These are phyloP conservation scores for Cliona cf. orientalis DNA, from an alignment of 37 sponge, comb jelly and placozoan species.

Conservation along the genomic window DNA sequence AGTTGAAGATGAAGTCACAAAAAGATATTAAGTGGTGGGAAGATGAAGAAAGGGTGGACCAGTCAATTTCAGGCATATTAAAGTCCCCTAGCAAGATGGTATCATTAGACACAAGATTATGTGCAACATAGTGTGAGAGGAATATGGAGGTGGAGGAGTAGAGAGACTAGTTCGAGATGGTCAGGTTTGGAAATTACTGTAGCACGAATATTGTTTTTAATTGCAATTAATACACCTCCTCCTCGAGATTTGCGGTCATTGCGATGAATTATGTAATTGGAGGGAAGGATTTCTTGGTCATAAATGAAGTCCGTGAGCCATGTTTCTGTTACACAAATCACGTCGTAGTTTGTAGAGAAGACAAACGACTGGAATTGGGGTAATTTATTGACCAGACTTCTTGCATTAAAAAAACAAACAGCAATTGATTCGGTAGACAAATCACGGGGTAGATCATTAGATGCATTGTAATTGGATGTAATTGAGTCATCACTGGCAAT, in stretches of 20 bases:
- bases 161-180: constrained; percentile 21
- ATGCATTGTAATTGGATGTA: not conserved
- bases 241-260: constrained; percentile 50
- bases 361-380: constrained; percentile 16
- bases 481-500: no score
- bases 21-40: not conserved
- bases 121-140: not conserved
- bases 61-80: constrained; percentile 45
- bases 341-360: constrained; percentile 5
- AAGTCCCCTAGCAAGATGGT: constrained; percentile 43
- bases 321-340: constrained; percentile 41
- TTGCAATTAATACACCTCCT: constrained; percentile 43
- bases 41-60: constrained; percentile 4
- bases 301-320: constrained; percentile 19
- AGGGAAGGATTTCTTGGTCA: constrained; percentile 37
- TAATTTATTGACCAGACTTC: constrained; percentile 45
- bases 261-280: constrained; percentile 25
- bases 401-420: constrained; percentile 11
- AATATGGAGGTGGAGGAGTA: not conserved
- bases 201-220: constrained; percentile 8
- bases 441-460: not conserved
- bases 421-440: not conserved
- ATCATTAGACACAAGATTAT: not conserved
- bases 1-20: constrained; percentile 36
- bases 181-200: constrained; percentile 12